Evolutionary conservation across 92 coral and sea anemone genomes (phyloP).

Genomic region (Umimayanthus chanpuru): DNA sequence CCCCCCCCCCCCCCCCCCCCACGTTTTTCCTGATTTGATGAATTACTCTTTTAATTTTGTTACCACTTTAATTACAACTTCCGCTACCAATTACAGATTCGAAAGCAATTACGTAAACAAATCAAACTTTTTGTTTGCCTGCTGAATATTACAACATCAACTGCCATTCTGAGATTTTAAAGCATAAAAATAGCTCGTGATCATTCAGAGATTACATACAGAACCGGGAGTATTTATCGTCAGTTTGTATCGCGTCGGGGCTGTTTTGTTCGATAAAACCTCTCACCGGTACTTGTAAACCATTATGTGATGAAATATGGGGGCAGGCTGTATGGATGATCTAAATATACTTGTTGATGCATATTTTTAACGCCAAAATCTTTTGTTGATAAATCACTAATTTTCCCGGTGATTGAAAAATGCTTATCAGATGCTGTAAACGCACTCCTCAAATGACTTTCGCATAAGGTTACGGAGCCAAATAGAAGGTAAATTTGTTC

Average conservation of each 20-base stretch:
- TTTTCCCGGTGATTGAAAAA: not conserved
- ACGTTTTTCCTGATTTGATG: not conserved
- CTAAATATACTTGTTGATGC: conserved; percentile 17
- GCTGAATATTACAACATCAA: not conserved
- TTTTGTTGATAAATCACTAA: conserved; percentile 16
- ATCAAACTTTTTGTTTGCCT: not conserved
- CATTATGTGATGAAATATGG: not conserved
- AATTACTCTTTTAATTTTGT: not conserved
- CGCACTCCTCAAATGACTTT: not conserved
- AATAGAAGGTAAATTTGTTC: not conserved
- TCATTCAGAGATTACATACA: not conserved
- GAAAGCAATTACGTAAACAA: not conserved
- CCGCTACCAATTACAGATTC: not conserved
- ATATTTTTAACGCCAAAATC: not conserved
- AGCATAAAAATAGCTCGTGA: not conserved
- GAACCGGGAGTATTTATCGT: not conserved
- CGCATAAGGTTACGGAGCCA: conserved; percentile 11
- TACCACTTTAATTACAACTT: not conserved
- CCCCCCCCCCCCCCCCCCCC: too few species aligned
- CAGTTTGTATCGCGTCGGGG: not conserved
- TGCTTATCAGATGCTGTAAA: not conserved
- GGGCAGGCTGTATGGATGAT: not conserved
- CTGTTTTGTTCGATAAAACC: not conserved
- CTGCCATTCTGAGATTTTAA: too few species aligned
- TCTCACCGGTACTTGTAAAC: not conserved